Evolutionary conservation across 2,888 invertebrate species (phyloP), one percentile per base, ranked within the genome.

Genomic region (Ypsolopha scabrella): DNA sequence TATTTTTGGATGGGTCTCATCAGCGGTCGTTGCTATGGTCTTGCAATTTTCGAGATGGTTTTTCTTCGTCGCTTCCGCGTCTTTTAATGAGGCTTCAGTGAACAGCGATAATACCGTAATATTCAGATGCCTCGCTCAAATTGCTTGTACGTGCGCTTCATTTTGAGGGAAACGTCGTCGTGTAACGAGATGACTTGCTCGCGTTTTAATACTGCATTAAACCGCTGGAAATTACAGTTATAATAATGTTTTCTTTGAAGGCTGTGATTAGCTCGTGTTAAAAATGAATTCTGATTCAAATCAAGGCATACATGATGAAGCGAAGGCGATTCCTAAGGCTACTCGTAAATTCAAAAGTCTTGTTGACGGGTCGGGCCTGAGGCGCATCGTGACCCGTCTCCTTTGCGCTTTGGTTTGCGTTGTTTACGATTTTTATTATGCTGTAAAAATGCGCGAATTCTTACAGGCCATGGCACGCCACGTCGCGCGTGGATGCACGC

Each of bases 351-450:
- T 78, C 68, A 70, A 74, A 66, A 73, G 72, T 71, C 66, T 64
- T 76, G 80, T 72, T 79, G 83, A 82, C 77, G 80, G 77, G 64
- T 58, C 60, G 55, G 61, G 73, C 83, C 76, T 60, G 68, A 60
- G 76, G 83, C 83, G 62, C 67, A 61, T 82, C 83, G 85, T 85
- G 83, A 85, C 82, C 79, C 62, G 73, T 65, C 76, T 70, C 63
- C 65, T 70, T 24, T 70, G 69, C 71, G 76, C 69, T 66, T 72
- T 71, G 75, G 72, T 75, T 68, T 71, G 72, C 67, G 70, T 79
- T 80, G 81, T 80, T 80, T 80, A 80, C 75, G 75, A 80, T 81
- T 82, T 83, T 82, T 83, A 80, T 79, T 76, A 74, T 70, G 70
- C 70, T 68, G 75, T 77, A 80, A 83, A 83, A 83, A 80, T 75